phyloP scores from a whole-genome alignment of 2,113 vertebrate genomes.

The Fulica atra region DNA sequence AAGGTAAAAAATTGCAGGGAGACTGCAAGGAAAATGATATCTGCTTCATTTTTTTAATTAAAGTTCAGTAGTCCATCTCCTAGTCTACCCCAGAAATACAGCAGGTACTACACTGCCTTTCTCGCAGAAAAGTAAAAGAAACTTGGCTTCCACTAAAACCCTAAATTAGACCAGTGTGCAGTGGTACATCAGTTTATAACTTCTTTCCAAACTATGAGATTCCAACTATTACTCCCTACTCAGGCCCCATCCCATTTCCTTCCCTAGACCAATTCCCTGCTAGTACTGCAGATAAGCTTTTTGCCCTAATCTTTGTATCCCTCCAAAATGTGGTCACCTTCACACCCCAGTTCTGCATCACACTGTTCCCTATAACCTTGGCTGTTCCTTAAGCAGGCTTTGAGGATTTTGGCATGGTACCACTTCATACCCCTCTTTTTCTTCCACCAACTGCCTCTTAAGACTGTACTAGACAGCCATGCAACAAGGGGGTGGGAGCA shows the following conservation, averaged over 20 bases:
- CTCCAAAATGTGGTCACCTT: not conserved
- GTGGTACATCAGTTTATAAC: not conserved
- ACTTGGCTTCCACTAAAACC: not conserved
- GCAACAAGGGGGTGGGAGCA: not conserved
- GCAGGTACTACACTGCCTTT: not conserved
- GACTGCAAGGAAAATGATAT: not conserved
- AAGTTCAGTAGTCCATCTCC: not conserved
- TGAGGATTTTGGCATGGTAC: not conserved
- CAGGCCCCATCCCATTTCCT: not conserved
- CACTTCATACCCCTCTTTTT: not conserved
- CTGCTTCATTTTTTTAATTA: not conserved
- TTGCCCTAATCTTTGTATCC: not conserved
- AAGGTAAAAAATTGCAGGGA: not conserved
- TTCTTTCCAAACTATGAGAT: not conserved
- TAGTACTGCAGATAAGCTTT: not conserved
- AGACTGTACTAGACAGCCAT: not conserved
- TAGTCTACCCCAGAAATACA: not conserved
- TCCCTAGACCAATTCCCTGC: not conserved
- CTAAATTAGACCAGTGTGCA: not conserved
- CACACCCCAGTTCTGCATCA: not conserved
- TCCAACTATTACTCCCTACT: not conserved
- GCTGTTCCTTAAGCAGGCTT: not conserved
- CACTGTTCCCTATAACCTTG: not conserved
- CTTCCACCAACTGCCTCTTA: not conserved
- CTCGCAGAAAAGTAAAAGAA: not conserved